Evolutionary conservation across 2,797 vertebrate genomes (phyloP), one percentile per base, ranked within the genome.

Genomic region (Phalanger gymnotis): DNA sequence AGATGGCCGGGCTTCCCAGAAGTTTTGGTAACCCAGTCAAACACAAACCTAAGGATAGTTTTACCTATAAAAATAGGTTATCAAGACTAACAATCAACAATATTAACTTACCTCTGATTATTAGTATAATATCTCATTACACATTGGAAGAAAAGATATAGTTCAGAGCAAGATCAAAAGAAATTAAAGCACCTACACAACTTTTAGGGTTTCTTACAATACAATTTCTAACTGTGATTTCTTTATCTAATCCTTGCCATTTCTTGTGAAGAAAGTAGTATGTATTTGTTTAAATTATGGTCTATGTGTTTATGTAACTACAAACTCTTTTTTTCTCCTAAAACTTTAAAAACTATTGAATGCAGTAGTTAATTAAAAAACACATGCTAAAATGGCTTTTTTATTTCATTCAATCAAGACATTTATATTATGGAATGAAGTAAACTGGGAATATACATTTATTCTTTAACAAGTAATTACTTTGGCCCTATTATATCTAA

Each of bases 191-290:
- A 13, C 4, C 61, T 30, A 47, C 89, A 25, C 34, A 53, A 27
- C 31, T 92, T 47, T 53, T 61, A 12, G 12, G 30, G 27, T n/a
- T 57, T 54, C 51, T 58, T 47, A 40, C 10, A 30, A 5, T 93
- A 31, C 16, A 81, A 73, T 9, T 92, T 95, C 54, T 55, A 52
- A 94, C 28, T 90, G 19, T 58, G 92, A 51, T 25, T 89, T 19
- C 73, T 73, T 96, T 92, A 92, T 95, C 53, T 90, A 92, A 91
- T 58, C 13, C 12, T 34, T 92, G n/a, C 7, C 19, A 90, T 22
- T 55, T 73, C 40, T 61, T 34, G 25, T 7, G 53, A 96, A 92
- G 87, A 95, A 13, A 93, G 31, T 90, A 93, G 16, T 90, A 58
- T 54, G 27, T 61, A 31, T 12, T 61, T 61, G 28, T 31, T 66